Evolutionary conservation across 2,113 vertebrate genomes (phyloP).

Genomic region (Colinus virginianus): DNA sequence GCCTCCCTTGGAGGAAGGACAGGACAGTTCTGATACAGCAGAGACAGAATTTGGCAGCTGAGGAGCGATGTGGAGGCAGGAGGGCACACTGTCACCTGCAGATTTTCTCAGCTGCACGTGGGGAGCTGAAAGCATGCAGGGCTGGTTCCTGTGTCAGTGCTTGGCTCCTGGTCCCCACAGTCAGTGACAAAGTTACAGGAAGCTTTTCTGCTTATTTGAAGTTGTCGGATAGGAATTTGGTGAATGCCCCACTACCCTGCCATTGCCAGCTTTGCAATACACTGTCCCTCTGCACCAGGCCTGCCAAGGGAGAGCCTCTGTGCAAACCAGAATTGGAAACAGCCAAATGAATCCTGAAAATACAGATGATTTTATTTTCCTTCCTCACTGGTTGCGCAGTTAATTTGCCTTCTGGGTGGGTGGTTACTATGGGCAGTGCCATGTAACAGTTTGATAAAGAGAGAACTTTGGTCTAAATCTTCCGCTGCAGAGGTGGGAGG

Average conservation of each 20-base stretch:
- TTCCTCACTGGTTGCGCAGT: not conserved
- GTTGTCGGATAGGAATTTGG: not conserved
- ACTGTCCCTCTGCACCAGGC: fast-evolving
- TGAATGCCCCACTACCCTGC: not conserved
- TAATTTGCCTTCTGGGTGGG: not conserved
- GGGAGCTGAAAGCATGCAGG: fast-evolving
- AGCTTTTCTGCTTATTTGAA: not conserved
- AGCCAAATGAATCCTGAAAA: not conserved
- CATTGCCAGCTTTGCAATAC: not conserved
- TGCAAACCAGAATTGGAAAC: not conserved
- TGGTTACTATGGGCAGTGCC: not conserved
- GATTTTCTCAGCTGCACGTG: not conserved
- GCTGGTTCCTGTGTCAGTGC: not conserved
- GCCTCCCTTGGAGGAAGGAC: not conserved
- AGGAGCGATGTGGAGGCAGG: not conserved
- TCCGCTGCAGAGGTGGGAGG: not conserved
- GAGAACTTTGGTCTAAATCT: not conserved
- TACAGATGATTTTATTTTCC: not conserved
- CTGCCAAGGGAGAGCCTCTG: not conserved
- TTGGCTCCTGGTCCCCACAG: not conserved
- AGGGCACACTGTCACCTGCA: not conserved
- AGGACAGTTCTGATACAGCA: not conserved
- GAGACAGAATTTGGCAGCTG: not conserved
- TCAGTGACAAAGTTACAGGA: not conserved
- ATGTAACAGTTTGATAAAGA: not conserved